These are phyloP conservation scores for Babylonia areolata DNA, from an alignment of 1,140 invertebrate species.

Conservation along the genomic window DNA sequence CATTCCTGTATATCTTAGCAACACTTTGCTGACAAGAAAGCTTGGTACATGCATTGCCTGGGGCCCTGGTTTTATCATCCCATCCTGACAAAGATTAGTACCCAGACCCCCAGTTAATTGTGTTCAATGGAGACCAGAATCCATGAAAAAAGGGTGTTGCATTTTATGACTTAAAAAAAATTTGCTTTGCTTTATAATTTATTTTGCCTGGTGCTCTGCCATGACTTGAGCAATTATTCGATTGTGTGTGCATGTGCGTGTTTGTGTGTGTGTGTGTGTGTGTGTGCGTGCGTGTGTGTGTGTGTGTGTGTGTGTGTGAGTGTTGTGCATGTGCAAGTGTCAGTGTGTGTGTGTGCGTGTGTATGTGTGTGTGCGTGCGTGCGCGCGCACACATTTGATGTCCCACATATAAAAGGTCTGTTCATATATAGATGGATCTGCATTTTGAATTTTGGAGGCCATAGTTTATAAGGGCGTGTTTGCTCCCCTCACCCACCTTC, in stretches of 20 bases:
- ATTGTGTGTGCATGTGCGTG: conserved; percentile 11
- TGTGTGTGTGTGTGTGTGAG: not conserved
- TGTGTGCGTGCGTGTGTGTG: not conserved
- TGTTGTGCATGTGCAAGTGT: not conserved
- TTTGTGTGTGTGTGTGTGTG: conserved; percentile 21
- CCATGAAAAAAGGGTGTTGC: too few relatives aligned
- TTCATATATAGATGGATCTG: not conserved
- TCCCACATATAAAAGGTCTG: not conserved
- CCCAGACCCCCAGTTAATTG: too few relatives aligned
- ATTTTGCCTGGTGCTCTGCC: too few relatives aligned
- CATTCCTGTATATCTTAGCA: too few relatives aligned
- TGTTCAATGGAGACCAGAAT: too few relatives aligned
- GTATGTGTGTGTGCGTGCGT: not conserved
- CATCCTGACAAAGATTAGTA: too few relatives aligned
- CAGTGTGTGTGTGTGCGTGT: not conserved
- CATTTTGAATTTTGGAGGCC: not conserved
- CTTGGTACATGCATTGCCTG: too few relatives aligned
- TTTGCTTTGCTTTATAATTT: too few relatives aligned
- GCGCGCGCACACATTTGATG: not conserved
- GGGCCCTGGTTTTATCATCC: too few relatives aligned
- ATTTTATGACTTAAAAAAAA: too few relatives aligned
- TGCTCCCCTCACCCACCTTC: not conserved
- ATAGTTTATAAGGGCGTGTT: not conserved
- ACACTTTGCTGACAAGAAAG: too few relatives aligned
- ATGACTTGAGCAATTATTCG: not conserved